Evolutionary conservation across 2,113 vertebrate genomes (phyloP).

Genomic region (Eleginops maclovinus): DNA sequence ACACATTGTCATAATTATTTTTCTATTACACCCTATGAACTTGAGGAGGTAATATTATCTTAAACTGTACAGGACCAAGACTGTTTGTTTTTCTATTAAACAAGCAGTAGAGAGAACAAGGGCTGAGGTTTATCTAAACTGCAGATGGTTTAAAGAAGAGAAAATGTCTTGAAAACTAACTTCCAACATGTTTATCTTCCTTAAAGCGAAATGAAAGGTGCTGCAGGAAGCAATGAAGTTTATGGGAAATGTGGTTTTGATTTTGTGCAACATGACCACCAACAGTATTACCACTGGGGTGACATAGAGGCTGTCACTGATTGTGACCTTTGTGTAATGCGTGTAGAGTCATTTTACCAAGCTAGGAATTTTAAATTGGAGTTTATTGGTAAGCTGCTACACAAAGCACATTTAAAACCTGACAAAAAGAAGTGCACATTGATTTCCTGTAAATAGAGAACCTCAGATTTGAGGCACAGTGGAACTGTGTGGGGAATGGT

Average conservation of each 20-base stretch:
- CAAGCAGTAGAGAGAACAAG: not conserved
- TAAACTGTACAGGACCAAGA: not conserved
- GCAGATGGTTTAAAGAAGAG: slow-evolving; percentile 20
- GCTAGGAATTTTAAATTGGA: slow-evolving; percentile 28
- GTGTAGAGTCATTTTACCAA: slow-evolving; percentile 8
- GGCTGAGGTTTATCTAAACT: slow-evolving; percentile 14
- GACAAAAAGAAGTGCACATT: slow-evolving; percentile 3
- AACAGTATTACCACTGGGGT: slow-evolving; percentile 51
- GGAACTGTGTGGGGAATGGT: slow-evolving; percentile 25
- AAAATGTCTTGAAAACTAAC: slow-evolving; percentile 53
- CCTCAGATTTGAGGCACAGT: slow-evolving; percentile 27
- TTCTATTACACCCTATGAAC: not conserved
- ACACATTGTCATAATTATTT: not conserved
- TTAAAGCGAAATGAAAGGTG: slow-evolving; percentile 49
- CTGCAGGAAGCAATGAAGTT: slow-evolving; percentile 71
- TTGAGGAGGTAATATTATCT: not conserved
- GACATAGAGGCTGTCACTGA: slow-evolving; percentile 28
- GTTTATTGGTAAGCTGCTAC: slow-evolving; percentile 13
- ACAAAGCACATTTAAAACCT: slow-evolving; percentile 18
- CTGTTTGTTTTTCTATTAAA: slow-evolving; percentile 22
- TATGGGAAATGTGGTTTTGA: slow-evolving; percentile 73
- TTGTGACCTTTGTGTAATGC: slow-evolving; percentile 1
- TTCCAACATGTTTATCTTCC: slow-evolving; percentile 55
- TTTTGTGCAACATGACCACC: slow-evolving; percentile 55
- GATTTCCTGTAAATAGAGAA: slow-evolving; percentile 23